These are phyloP conservation scores for Tetrapedia diversipes DNA, from an alignment of 2,888 invertebrate species.

Conservation along the genomic window DNA sequence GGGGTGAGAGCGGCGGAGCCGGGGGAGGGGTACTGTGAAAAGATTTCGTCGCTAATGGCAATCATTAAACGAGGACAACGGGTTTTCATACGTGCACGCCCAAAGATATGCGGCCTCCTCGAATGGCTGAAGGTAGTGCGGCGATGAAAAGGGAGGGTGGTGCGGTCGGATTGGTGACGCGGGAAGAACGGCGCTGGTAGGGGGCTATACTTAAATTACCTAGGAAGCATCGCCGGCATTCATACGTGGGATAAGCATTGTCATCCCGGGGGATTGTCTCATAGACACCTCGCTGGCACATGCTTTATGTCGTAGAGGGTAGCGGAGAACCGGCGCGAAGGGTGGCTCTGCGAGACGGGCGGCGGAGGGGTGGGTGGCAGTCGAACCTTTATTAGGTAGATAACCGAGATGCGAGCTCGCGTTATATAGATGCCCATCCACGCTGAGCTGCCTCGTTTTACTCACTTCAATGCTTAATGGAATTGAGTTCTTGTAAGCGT, in stretches of 20 bases:
- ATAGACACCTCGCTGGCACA: constrained; percentile 76
- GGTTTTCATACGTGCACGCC: constrained; percentile 57
- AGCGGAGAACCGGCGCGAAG: constrained; percentile 37
- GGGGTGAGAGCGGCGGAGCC: neutral
- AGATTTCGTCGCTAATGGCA: constrained; percentile 58
- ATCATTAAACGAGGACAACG: constrained; percentile 64
- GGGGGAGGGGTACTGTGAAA: constrained; percentile 26
- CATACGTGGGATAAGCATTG: constrained; percentile 77
- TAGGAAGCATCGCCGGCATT: constrained; percentile 72
- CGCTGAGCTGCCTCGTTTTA: constrained; percentile 76
- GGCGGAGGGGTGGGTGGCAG: constrained; percentile 18
- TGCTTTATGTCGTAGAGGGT: constrained; percentile 72
- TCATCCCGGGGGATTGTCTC: constrained; percentile 77
- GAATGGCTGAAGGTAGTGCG: constrained; percentile 39
- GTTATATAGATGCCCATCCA: constrained; percentile 75
- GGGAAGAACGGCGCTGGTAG: constrained; percentile 23
- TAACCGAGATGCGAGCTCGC: constrained; percentile 77
- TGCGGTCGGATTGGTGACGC: constrained; percentile 2
- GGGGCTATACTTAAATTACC: constrained; percentile 74
- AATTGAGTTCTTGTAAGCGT: constrained; percentile 79
- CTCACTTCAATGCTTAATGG: constrained; percentile 80
- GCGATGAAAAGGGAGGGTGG: constrained; percentile 39
- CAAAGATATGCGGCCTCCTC: constrained; percentile 39
- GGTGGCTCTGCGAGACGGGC: constrained; percentile 42
- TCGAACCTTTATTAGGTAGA: constrained; percentile 78